Evolutionary conservation across 2,113 vertebrate species (phyloP).

Genomic region (Puma concolor): DNA sequence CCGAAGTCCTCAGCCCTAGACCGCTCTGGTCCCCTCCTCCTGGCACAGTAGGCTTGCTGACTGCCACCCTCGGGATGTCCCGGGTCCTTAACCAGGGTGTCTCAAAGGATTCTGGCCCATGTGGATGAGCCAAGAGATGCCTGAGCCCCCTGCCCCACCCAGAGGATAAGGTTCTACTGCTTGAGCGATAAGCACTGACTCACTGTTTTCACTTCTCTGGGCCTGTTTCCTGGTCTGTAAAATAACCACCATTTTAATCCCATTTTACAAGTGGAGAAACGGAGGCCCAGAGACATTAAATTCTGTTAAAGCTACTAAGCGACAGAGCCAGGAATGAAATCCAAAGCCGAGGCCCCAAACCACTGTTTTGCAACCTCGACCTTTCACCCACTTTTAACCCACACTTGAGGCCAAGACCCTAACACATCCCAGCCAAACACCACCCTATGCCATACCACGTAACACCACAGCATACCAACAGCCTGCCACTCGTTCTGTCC

Average conservation of each 20-base stretch:
- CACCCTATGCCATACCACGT: fast-evolving
- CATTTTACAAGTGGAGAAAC: constrained; percentile 31
- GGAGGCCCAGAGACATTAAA: neutral
- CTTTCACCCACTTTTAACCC: too few species aligned
- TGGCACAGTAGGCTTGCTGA: neutral
- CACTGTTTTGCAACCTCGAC: neutral
- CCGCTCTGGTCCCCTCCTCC: neutral
- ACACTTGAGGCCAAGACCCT: neutral
- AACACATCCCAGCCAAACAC: neutral
- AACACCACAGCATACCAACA: neutral
- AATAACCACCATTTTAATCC: neutral
- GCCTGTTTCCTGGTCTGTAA: neutral
- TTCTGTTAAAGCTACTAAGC: neutral
- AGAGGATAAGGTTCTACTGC: neutral
- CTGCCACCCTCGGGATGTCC: neutral
- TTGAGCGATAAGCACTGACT: fast-evolving
- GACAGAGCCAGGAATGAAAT: neutral
- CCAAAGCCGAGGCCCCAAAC: neutral
- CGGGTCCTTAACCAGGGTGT: neutral
- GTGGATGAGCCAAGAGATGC: neutral
- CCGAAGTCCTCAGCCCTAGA: neutral
- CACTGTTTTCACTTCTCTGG: neutral
- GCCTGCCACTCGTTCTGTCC: neutral
- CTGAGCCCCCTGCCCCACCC: too few species aligned
- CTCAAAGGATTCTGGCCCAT: neutral